Percentiles rank a stretch among this genome's conserved stretches.
Evolutionary conservation across 1,140 invertebrate species (phyloP).

Genomic region (Euborellia annulipes): DNA sequence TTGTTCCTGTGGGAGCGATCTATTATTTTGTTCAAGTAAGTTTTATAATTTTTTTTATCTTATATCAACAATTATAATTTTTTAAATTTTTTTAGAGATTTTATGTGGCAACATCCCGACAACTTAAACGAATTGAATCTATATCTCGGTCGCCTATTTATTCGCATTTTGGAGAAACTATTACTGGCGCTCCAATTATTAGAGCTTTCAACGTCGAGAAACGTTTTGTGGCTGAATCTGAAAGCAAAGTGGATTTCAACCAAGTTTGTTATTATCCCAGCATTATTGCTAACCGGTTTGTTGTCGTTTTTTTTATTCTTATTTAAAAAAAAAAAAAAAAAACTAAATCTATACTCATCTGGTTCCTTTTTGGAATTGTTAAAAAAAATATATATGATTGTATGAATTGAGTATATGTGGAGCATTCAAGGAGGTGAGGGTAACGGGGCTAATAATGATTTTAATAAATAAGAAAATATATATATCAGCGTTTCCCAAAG

Average conservation of each 20-base stretch:
- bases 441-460: no score
- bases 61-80: conserved; percentile 2
- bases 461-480: no score
- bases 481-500: no score
- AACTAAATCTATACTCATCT: no score
- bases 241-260: conserved; percentile 71
- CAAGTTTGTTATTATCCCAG: conserved; percentile 78
- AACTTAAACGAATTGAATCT: conserved; percentile 89
- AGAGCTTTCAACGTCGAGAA: conserved; percentile 58
- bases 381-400: no score
- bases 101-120: conserved; percentile 85
- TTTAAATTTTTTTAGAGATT: conserved; percentile 71
- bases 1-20: conserved; percentile 67
- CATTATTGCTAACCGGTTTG: conserved; percentile 62
- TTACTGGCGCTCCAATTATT: conserved; percentile 59
- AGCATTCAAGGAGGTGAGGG: no score
- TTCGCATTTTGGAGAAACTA: conserved; percentile 92
- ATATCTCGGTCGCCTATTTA: conserved; percentile 95
- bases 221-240: conserved; percentile 68
- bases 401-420: no score
- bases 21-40: conserved; percentile 72
- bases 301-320: background rate
- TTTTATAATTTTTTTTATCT: conserved; percentile 3
- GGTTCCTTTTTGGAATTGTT: no score
- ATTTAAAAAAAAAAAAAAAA: no score